These are phyloP conservation scores for Ranitomeya imitator DNA, from an alignment of 2,113 vertebrate genomes.

Conservation along the genomic window DNA sequence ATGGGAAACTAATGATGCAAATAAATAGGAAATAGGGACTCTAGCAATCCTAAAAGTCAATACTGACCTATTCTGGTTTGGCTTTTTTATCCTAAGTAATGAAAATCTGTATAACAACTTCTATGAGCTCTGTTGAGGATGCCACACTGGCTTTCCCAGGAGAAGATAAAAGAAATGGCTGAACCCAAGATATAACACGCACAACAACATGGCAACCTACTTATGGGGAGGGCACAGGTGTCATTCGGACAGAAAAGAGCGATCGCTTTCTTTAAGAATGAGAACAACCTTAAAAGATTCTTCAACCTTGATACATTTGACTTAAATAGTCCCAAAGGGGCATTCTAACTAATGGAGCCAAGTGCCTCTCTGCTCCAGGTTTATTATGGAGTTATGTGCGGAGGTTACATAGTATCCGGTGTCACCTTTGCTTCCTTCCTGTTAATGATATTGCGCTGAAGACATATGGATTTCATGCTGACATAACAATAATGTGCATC, in stretches of 20 bases:
- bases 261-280: neutral
- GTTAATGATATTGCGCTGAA: neutral
- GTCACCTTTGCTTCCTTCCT: neutral
- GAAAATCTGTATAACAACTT: too few species aligned
- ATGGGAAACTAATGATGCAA: too few species aligned
- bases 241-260: neutral
- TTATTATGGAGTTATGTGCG: neutral
- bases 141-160: neutral
- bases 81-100: too few species aligned
- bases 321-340: neutral
- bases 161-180: neutral
- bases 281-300: neutral
- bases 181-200: neutral
- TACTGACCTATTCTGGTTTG: too few species aligned
- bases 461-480: neutral
- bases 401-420: neutral
- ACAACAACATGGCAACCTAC: neutral
- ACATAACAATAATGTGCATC: neutral
- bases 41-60: too few species aligned
- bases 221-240: neutral
- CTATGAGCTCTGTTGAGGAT: neutral
- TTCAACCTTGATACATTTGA: slow-evolving; percentile 13
- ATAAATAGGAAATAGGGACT: too few species aligned
- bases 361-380: neutral
- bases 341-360: neutral